phyloP scores from a whole-genome alignment of 1,140 invertebrate genomes.

The Subanguina moxae region DNA sequence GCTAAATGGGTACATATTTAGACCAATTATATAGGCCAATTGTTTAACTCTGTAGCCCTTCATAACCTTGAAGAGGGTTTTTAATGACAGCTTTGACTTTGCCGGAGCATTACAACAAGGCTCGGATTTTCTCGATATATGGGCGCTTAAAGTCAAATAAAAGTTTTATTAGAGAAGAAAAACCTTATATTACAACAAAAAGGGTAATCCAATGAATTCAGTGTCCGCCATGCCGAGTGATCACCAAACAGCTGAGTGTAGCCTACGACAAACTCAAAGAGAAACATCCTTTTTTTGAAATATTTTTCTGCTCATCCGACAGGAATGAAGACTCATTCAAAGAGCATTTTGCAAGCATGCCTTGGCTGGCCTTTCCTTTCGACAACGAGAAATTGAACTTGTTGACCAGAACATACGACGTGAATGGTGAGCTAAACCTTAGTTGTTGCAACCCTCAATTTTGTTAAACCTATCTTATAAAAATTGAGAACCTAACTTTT shows the following conservation, averaged over 20 bases:
- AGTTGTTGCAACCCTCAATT: too few relatives aligned
- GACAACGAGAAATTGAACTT: conserved; percentile 15
- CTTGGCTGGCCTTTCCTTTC: conserved; percentile 30
- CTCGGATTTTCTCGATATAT: too few relatives aligned
- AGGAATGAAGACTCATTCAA: conserved; percentile 29
- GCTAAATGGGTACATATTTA: conserved; percentile 32
- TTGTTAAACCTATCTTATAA: too few relatives aligned
- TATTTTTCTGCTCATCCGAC: conserved; percentile 38
- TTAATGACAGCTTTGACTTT: too few relatives aligned
- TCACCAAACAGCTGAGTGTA: conserved; percentile 19
- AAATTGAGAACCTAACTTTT: conserved; percentile 6
- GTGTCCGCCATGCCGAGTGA: conserved; percentile 33
- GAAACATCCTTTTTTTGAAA: conserved; percentile 27
- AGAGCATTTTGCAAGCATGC: conserved; percentile 34
- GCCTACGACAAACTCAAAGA: conserved; percentile 31
- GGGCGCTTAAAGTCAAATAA: too few relatives aligned
- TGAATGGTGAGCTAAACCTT: too few relatives aligned
- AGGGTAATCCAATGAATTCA: too few relatives aligned
- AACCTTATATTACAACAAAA: not conserved
- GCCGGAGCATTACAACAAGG: too few relatives aligned
- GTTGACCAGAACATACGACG: conserved; percentile 20
- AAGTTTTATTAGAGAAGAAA: not conserved
- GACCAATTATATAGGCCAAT: too few relatives aligned
- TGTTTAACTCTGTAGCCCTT: too few relatives aligned
- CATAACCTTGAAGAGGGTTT: too few relatives aligned